Evolutionary conservation across 2,113 vertebrate species (phyloP), one percentile per base, ranked within the genome.

Genomic region (Hystrix cristata): DNA sequence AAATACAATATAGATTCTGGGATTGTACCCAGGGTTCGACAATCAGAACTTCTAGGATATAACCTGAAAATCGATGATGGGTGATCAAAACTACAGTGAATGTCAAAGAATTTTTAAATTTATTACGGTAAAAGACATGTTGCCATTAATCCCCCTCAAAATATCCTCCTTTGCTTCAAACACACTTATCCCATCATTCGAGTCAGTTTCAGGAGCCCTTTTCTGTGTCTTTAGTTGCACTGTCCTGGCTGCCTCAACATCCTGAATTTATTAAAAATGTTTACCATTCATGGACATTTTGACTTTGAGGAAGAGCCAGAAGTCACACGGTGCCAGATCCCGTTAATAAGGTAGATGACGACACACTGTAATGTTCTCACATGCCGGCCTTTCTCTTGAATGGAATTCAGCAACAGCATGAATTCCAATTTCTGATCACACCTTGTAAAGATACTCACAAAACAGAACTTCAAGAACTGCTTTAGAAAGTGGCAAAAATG

Each of bases 1-100:
- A 7, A 91, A 94, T 84, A 84, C 29, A 94, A 87, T 83, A 64
- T 38, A 87, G 38, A 67, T 78, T 92, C 79, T 88, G 87, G n/a
- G 29, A 90, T 38, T 88, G 76, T 64, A 74, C 16, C 21, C 21
- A 78, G 55, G 78, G 2, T 38, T 95, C 67, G 86, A 60, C 38
- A 87, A 79, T 64, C 55, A 92, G 15, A 93, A 87, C 38, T 3
- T 93, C 29, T 27, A 90, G 65, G 64, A 86, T 2, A 12, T 57
- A 95, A 94, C 34, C 46, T 48, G 48, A 85, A 76, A 79, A 51
- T 72, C 18, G 13, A 76, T 76, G 11, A 48, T 48, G 46, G 46
- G 27, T 76, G 46, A 76, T 76, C 25, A 51, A 76, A 76, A 76
- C 43, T 76, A 76, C 13, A 76, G 72, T 16, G 72, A 76, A 29